Conservation (phyloP, 2,113 vertebrate genomes). For the Meles meles region DNA sequence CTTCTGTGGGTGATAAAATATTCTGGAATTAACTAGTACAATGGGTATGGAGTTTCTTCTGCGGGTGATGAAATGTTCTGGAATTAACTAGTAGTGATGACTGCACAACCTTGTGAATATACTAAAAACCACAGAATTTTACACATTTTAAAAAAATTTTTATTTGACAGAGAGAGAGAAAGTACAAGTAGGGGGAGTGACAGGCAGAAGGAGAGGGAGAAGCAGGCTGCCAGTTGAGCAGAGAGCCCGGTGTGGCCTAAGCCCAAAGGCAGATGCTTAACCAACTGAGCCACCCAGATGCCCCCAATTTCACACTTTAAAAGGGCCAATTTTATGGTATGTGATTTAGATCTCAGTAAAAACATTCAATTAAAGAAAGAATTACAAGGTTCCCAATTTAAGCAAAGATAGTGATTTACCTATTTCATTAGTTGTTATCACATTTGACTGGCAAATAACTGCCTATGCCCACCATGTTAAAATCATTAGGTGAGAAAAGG, state of each 20-base stretch:
- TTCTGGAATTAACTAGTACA: background rate
- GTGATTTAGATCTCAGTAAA: background rate
- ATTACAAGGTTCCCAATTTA: background rate
- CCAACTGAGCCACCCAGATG: background rate
- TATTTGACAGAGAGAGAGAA: background rate
- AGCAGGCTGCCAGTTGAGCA: background rate
- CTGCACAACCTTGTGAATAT: background rate
- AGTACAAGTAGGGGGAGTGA: background rate
- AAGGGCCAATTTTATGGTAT: background rate
- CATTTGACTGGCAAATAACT: background rate
- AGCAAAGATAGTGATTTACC: background rate
- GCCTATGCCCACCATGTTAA: background rate
- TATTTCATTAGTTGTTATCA: background rate
- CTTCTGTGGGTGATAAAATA: background rate
- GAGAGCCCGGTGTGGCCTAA: background rate
- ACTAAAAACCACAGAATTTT: background rate
- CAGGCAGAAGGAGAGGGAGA: background rate
- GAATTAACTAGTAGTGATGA: background rate
- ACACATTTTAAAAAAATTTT: too few relatives aligned
- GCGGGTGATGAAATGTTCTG: background rate
- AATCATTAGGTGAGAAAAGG: background rate
- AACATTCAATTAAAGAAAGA: background rate
- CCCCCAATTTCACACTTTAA: background rate
- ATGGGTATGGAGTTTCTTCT: background rate
- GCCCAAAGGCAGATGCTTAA: too few relatives aligned